Evolutionary conservation across 2,797 vertebrate genomes (phyloP).

Genomic region (Bradypodion ventrale): DNA sequence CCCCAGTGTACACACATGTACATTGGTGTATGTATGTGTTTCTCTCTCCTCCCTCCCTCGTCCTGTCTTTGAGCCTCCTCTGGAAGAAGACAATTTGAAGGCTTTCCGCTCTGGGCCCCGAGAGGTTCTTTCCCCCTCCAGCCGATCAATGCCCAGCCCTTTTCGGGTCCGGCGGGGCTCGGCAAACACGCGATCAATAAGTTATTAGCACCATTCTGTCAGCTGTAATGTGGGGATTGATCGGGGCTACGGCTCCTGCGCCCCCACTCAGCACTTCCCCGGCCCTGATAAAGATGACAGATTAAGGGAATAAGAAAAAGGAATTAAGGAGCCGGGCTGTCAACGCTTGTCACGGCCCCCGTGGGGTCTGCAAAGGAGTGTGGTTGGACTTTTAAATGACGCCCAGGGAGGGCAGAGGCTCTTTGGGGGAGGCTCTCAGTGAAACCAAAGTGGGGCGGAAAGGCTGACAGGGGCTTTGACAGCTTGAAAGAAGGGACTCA

Average conservation of each 20-base stretch:
- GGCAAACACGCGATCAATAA: constrained; percentile 95
- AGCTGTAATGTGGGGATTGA: constrained; percentile 99
- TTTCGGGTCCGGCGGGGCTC: constrained; percentile 86
- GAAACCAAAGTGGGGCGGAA: not conserved
- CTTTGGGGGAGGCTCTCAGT: constrained; percentile 49
- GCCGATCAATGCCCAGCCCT: constrained; percentile 93
- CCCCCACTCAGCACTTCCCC: constrained; percentile 80
- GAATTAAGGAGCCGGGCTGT: constrained; percentile 95
- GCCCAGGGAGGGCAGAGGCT: constrained; percentile 61
- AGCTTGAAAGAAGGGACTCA: not conserved
- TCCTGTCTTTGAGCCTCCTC: constrained; percentile 52
- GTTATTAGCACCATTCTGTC: constrained; percentile 99
- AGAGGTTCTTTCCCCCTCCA: constrained; percentile 81
- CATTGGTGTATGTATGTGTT: not conserved
- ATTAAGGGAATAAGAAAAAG: constrained; percentile 96
- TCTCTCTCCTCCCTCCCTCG: constrained; percentile 14
- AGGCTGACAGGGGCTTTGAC: constrained; percentile 2
- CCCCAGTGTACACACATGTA: not conserved
- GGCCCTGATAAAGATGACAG: constrained; percentile 99
- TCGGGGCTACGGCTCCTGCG: constrained; percentile 85
- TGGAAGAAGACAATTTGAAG: constrained; percentile 74
- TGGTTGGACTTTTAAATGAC: constrained; percentile 64
- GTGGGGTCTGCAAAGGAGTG: constrained; percentile 63
- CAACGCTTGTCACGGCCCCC: constrained; percentile 84
- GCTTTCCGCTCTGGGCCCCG: constrained; percentile 74